Conservation (phyloP, 1,140 invertebrate species). For the Dendroctonus valens region DNA sequence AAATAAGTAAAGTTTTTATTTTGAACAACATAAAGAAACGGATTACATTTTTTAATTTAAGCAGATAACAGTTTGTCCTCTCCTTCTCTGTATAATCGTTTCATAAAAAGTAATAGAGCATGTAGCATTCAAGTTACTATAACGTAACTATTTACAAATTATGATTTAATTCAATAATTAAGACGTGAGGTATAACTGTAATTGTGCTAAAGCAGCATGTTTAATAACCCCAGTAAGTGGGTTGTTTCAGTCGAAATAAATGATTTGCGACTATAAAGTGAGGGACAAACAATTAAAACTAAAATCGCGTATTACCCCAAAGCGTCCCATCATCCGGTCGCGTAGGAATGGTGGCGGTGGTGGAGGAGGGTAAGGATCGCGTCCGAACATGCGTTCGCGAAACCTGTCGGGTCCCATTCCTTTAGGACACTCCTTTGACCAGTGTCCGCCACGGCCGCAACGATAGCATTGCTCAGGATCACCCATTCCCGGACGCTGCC, state of each 20-base stretch:
- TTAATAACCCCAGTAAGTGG: too few relatives aligned
- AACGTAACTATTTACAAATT: background rate
- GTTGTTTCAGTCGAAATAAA: too few relatives aligned
- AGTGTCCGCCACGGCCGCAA: constrained; percentile 90
- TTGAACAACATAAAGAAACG: too few relatives aligned
- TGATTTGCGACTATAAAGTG: background rate
- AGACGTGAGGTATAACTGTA: too few relatives aligned
- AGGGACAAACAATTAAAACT: background rate
- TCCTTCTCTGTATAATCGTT: too few relatives aligned
- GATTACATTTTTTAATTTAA: too few relatives aligned
- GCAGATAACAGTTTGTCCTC: too few relatives aligned
- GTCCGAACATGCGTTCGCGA: constrained; percentile 78
- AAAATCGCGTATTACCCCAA: constrained; percentile 59
- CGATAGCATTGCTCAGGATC: constrained; percentile 92
- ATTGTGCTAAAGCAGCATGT: too few relatives aligned
- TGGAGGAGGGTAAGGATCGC: constrained; percentile 79
- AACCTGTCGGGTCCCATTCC: constrained; percentile 75
- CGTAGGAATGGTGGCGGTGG: constrained; percentile 83
- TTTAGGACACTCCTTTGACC: constrained; percentile 90
- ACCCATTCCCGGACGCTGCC: constrained; percentile 92
- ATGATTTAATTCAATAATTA: background rate
- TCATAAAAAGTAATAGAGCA: too few relatives aligned
- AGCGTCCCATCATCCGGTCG: constrained; percentile 82
- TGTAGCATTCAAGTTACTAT: too few relatives aligned
- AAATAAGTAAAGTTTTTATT: too few relatives aligned